Percentiles rank a stretch among this genome's conserved stretches.
Conservation (phyloP, 2,797 vertebrate species). For the Gobio occitaniae region DNA sequence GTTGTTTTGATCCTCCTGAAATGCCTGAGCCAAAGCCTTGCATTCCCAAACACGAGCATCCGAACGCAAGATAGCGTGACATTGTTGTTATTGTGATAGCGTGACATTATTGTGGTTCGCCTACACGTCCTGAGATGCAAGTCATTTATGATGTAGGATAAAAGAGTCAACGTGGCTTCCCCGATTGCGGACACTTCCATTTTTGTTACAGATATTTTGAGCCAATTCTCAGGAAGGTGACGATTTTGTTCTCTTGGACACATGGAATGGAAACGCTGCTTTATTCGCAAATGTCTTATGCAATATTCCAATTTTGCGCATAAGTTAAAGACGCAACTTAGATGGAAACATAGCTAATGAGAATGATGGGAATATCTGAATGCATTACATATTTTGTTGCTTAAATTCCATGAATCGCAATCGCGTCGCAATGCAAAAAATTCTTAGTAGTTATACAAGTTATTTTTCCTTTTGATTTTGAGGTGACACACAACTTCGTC, state of each 20-base stretch:
- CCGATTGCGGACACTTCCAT: no score
- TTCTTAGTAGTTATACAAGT: neutral
- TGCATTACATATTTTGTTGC: no score
- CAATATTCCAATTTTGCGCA: neutral
- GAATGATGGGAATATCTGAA: neutral
- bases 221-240: neutral
- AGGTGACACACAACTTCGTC: neutral
- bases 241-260: neutral
- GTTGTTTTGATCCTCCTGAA: no score
- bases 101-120: no score
- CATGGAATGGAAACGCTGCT: no score
- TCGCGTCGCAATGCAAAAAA: neutral
- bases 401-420: neutral
- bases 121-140: no score
- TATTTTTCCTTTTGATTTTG: neutral
- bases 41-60: no score
- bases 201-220: neutral
- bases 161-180: neutral
- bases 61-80: no score
- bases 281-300: no score
- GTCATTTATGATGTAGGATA: no score
- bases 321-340: neutral
- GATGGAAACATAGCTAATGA: neutral
- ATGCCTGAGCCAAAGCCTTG: no score
- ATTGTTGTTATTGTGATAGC: no score